A percentile compares a stretch with the other conserved stretches of the same genome.
Evolutionary conservation across 2,113 vertebrate genomes (phyloP).

Genomic region (Zootoca vivipara): DNA sequence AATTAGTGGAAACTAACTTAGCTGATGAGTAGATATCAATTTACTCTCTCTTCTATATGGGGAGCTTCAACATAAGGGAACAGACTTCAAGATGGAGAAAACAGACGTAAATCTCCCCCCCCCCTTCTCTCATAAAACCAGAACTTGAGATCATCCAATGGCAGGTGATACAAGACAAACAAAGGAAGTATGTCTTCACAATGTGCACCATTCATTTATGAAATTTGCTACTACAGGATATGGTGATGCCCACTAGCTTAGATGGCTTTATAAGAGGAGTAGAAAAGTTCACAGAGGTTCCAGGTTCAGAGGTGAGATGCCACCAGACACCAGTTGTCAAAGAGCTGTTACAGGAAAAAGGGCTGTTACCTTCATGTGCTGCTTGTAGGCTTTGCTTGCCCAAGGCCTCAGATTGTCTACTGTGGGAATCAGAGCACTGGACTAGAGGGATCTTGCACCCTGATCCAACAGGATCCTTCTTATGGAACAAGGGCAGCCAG

Average conservation of each 20-base stretch:
- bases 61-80: too few relatives aligned
- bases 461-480: not conserved
- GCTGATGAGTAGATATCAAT: not conserved
- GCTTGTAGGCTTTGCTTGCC: not conserved
- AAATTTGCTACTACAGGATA: not conserved
- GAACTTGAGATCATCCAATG: too few relatives aligned
- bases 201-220: too few relatives aligned
- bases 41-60: not conserved
- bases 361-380: not conserved
- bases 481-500: not conserved
- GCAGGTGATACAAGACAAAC: not conserved
- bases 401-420: not conserved
- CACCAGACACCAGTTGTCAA: not conserved
- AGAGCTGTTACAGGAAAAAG: not conserved
- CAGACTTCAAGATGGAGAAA: not conserved
- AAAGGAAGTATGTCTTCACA: not conserved
- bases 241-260: not conserved
- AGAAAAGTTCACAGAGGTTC: not conserved
- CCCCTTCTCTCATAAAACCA: too few relatives aligned
- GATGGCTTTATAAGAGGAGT: not conserved
- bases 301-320: not conserved
- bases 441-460: not conserved
- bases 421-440: not conserved
- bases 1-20: not conserved
- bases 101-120: too few relatives aligned